phyloP scores from a whole-genome alignment of 2,888 invertebrate species.

The Cantharis lateralis region DNA sequence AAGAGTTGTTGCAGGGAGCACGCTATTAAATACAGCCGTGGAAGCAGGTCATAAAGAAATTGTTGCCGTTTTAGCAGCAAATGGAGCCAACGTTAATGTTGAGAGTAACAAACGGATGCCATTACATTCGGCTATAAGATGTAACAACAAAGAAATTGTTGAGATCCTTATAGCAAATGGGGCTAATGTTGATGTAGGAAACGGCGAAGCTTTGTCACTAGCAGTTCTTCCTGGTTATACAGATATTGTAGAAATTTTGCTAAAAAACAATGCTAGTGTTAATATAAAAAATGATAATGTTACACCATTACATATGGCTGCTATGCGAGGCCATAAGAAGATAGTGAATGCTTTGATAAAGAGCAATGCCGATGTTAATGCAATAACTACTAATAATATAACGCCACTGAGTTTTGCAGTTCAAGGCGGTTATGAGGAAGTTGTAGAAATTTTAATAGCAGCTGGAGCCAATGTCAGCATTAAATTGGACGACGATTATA shows the following conservation, averaged over 20 bases:
- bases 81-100: neutral
- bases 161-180: neutral
- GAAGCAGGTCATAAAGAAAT: neutral
- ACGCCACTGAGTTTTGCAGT: neutral
- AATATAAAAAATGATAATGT: neutral
- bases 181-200: neutral
- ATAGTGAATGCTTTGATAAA: neutral
- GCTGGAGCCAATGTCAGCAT: neutral
- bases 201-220: neutral
- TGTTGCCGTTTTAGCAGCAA: neutral
- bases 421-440: neutral
- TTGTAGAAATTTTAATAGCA: neutral
- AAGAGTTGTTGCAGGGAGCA: too few relatives aligned
- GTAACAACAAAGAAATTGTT: neutral
- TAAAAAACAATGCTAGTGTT: neutral
- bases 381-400: neutral
- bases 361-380: neutral
- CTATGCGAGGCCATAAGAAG: neutral
- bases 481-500: neutral
- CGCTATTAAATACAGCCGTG: conserved; percentile 39
- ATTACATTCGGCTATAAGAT: neutral
- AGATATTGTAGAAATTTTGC: neutral
- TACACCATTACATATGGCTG: neutral
- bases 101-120: neutral
- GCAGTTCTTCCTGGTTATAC: neutral